phyloP scores from a whole-genome alignment of 2,113 vertebrate genomes.

The Pandion haliaetus region DNA sequence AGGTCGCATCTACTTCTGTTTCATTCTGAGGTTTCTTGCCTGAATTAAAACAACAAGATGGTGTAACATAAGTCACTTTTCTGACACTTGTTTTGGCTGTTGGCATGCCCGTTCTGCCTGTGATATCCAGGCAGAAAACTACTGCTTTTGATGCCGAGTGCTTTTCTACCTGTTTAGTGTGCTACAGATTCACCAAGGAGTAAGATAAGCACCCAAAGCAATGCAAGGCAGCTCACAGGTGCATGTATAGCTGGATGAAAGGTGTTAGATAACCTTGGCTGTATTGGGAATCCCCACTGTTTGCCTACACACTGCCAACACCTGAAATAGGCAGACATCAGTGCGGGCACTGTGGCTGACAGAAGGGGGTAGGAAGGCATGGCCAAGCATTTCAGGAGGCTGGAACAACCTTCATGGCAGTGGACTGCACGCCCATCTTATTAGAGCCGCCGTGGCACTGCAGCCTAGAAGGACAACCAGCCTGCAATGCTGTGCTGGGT shows the following conservation, averaged over 20 bases:
- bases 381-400: neutral
- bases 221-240: neutral
- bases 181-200: neutral
- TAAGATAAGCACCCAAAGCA: neutral
- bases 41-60: neutral
- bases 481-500: neutral
- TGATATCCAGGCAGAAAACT: neutral
- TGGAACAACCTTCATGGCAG: neutral
- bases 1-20: neutral
- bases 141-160: neutral
- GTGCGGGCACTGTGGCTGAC: neutral
- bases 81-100: neutral
- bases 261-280: neutral
- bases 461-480: neutral
- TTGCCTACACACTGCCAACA: neutral
- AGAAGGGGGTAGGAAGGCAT: neutral
- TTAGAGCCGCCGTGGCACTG: neutral
- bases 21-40: neutral
- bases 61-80: neutral
- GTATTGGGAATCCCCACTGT: neutral
- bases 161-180: neutral
- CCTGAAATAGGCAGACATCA: neutral
- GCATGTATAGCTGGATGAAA: neutral
- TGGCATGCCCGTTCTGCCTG: neutral
- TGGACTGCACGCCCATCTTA: rapidly evolving